Base-by-base conservation (phyloP, 1,140 invertebrate genomes). In the Acromyrmex charruanus region DNA sequence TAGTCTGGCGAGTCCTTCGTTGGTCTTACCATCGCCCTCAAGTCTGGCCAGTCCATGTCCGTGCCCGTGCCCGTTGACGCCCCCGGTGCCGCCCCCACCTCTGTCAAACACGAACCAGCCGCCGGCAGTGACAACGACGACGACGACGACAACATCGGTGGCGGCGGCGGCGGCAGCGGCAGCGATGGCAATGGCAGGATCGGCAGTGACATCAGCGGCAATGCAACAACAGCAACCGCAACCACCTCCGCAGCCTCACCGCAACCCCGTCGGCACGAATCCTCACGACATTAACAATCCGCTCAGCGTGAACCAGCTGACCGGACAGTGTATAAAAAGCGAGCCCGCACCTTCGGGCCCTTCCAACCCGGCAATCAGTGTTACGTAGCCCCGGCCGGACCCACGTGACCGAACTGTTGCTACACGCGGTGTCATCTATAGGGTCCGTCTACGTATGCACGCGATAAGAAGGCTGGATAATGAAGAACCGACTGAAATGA, bases 201-300 rank as follows among this genome's bases (percentile, higher is more conserved):
- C 68, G 53, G 75, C 51, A n/a, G 59, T 49, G 51, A 44, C 69
- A 53, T 51, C 75, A 44, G 69, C 77, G 74, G 69, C 86, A 59
- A 18, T 61, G 69, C 88, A 77, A 14, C 88, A 88, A 12, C 49
- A 77, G 21, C 88, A 88, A 4, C 44, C 86, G 58, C 88, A 72
- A 10, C 90, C 89, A 75, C 94, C 93, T 58, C 95, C 96, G 53
- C 95, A 95, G 25, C 96, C 96, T 9, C 95, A 96, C 72, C 96
- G 97, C 59, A 97, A 98, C 94, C 98, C 98, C 25, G 98, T 98
- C 55, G 98, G 98, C 77, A 98, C 98, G 12, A 98, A 98, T 95
- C 98, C 98, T 14, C 97, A 98, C 90, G 98, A 98, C 95, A 97
- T 98, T 81, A 98, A 99, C 95, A 98, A 98, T 96, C 98, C 98